Evolutionary conservation across 1,140 invertebrate species (phyloP).

Genomic region (Rhyzopertha dominica): DNA sequence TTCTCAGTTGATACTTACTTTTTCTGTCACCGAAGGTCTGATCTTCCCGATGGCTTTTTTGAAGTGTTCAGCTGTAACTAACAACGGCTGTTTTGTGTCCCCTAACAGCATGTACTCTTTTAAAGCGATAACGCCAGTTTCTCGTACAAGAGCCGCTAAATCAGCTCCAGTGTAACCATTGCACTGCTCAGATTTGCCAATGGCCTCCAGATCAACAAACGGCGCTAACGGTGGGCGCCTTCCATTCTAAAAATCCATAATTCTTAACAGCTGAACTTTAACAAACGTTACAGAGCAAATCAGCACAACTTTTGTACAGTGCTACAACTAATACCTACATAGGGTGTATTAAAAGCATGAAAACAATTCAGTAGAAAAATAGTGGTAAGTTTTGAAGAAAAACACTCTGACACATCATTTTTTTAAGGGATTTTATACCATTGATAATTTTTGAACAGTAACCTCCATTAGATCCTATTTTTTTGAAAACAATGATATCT

Average conservation of each 20-base stretch:
- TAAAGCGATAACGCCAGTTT: conserved; percentile 74
- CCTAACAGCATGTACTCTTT: conserved; percentile 55
- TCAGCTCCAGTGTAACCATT: conserved; percentile 89
- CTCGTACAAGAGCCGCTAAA: conserved; percentile 77
- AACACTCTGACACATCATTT: too few relatives aligned
- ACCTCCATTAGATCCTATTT: too few relatives aligned
- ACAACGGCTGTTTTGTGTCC: conserved; percentile 32
- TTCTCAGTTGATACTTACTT: conserved; percentile 51
- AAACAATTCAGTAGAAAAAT: too few relatives aligned
- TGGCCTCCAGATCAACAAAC: conserved; percentile 71
- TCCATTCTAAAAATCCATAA: conserved; percentile 55
- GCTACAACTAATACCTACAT: too few relatives aligned
- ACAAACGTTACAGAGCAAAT: too few relatives aligned
- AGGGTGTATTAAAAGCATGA: too few relatives aligned
- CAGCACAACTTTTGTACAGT: too few relatives aligned
- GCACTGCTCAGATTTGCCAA: conserved; percentile 61
- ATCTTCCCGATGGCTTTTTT: conserved; percentile 65
- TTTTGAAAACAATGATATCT: too few relatives aligned
- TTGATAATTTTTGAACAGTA: too few relatives aligned
- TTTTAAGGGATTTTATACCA: too few relatives aligned
- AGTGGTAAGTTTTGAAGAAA: too few relatives aligned
- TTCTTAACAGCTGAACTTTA: neutral
- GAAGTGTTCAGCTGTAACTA: conserved; percentile 50
- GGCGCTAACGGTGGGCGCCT: conserved; percentile 66
- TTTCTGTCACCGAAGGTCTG: conserved; percentile 71